Percentiles rank a stretch among this genome's conserved stretches.
Evolutionary conservation across 2,113 vertebrate genomes (phyloP).

Genomic region (Hymenochirus boettgeri): DNA sequence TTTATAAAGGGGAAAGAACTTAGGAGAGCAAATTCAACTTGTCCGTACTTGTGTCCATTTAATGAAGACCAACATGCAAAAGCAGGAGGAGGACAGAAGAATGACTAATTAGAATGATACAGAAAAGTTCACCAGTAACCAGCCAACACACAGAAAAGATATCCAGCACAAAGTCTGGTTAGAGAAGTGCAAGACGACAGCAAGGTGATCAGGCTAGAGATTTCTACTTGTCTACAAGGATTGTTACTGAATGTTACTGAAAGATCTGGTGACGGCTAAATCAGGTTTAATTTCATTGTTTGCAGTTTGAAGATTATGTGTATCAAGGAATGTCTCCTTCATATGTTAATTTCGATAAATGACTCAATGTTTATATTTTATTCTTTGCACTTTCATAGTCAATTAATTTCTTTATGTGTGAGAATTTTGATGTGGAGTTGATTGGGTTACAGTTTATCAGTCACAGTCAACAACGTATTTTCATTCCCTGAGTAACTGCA

Average conservation of each 20-base stretch:
- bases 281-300: conserved; percentile 11
- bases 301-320: not conserved
- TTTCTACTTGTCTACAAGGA: not conserved
- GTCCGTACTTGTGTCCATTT: too few relatives aligned
- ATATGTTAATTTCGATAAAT: conserved; percentile 37
- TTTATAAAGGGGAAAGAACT: too few relatives aligned
- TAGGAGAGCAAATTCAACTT: too few relatives aligned
- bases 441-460: conserved; percentile 44
- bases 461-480: conserved; percentile 48
- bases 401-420: conserved; percentile 30
- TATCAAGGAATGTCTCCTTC: conserved; percentile 34
- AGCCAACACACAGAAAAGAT: too few relatives aligned
- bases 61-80: too few relatives aligned
- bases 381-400: conserved; percentile 41
- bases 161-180: too few relatives aligned
- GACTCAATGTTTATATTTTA: conserved; percentile 42
- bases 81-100: too few relatives aligned
- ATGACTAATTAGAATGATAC: too few relatives aligned
- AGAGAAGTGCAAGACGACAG: not conserved
- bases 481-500: conserved; percentile 47
- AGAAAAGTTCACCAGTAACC: too few relatives aligned
- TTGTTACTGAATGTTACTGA: not conserved
- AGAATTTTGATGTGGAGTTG: conserved; percentile 44
- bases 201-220: not conserved
- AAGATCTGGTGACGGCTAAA: conserved; percentile 5